These are phyloP conservation scores for Hirudinaria manillensis DNA, from an alignment of 2,888 invertebrate species.

Conservation along the genomic window DNA sequence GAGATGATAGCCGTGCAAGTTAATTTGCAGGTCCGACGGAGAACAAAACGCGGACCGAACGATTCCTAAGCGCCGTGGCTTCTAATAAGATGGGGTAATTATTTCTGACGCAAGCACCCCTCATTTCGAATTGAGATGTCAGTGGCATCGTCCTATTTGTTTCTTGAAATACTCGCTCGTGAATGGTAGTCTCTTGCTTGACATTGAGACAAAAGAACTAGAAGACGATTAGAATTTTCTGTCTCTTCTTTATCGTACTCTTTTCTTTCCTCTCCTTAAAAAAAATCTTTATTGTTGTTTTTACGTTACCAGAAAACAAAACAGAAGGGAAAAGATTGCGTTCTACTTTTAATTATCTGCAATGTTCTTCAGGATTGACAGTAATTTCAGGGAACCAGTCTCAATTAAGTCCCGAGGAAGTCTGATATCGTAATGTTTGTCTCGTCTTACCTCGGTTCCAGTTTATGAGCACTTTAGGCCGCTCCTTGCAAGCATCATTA, in stretches of 20 bases:
- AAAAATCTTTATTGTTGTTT: too few species aligned
- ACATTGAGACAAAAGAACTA: constrained; percentile 6
- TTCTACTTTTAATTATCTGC: neutral
- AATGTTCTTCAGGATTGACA: neutral
- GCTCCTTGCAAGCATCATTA: constrained; percentile 1
- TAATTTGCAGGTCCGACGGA: neutral
- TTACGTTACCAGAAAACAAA: neutral
- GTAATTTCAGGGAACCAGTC: neutral
- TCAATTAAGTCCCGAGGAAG: neutral
- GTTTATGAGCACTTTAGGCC: neutral
- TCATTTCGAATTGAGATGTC: neutral
- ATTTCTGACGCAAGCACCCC: constrained; percentile 2
- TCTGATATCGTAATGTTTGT: neutral
- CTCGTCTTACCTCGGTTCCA: neutral
- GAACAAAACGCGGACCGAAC: neutral
- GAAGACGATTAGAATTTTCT: neutral
- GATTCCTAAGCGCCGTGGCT: too few species aligned
- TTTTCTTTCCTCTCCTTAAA: neutral
- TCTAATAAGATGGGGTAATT: constrained; percentile 1
- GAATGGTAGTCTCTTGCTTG: neutral
- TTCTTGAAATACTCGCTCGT: neutral
- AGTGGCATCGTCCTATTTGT: neutral
- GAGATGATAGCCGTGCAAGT: neutral
- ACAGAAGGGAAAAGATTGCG: neutral
- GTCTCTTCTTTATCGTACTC: neutral